phyloP scores from a whole-genome alignment of 2,797 vertebrate species.

The Phalloptychus januarius region DNA sequence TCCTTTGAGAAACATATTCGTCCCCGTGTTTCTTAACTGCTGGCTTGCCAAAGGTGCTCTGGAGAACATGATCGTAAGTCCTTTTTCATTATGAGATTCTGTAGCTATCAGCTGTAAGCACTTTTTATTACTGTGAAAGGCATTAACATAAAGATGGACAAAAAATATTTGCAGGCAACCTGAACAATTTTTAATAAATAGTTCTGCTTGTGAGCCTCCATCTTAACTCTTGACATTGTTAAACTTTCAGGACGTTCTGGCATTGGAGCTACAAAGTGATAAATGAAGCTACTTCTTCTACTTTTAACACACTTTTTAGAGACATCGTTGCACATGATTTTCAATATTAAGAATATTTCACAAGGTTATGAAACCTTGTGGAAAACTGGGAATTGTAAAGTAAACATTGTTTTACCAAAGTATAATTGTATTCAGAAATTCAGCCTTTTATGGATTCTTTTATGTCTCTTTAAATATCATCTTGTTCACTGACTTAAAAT shows the following conservation, averaged over 20 bases:
- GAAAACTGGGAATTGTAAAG: too few species aligned
- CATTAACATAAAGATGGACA: not conserved
- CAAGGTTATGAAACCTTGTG: too few species aligned
- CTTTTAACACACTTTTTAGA: not conserved
- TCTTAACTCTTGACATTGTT: not conserved
- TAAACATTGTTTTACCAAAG: not conserved
- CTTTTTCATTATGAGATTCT: not conserved
- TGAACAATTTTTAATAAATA: not conserved
- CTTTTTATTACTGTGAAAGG: not conserved
- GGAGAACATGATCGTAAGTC: constrained; percentile 99
- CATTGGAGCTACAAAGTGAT: not conserved
- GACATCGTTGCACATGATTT: not conserved
- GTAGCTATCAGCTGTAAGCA: not conserved
- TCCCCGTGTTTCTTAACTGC: constrained; percentile 97
- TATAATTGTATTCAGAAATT: not conserved
- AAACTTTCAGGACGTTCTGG: not conserved
- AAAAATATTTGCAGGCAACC: not conserved
- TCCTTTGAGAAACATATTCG: constrained; percentile 90
- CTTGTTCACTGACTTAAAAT: not conserved
- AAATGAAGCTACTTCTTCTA: not conserved
- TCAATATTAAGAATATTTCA: not conserved
- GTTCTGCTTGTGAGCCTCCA: not conserved
- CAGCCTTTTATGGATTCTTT: not conserved
- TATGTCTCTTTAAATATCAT: not conserved
- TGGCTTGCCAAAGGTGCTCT: constrained; percentile 97